These are phyloP conservation scores for Hyalella azteca DNA, from an alignment of 2,888 invertebrate species.

Conservation along the genomic window DNA sequence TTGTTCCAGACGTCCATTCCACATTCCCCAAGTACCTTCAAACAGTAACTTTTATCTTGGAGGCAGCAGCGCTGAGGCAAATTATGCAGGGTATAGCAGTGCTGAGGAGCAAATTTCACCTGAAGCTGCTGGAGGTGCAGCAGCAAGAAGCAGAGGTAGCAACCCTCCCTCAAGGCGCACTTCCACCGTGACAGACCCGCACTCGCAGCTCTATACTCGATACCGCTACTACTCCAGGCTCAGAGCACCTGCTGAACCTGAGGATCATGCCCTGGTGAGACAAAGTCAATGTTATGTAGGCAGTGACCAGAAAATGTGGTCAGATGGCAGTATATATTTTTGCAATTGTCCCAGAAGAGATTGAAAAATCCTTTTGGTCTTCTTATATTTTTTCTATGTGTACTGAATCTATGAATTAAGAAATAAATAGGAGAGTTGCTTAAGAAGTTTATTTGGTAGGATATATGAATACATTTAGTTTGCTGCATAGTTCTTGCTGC, in stretches of 20 bases:
- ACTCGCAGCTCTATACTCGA: conserved; percentile 48
- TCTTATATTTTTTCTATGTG: too few relatives aligned
- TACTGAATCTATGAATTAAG: too few relatives aligned
- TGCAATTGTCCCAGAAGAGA: too few relatives aligned
- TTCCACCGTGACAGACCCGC: not conserved
- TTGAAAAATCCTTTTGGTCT: too few relatives aligned
- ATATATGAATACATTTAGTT: too few relatives aligned
- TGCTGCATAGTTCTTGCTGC: too few relatives aligned
- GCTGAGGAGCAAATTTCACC: not conserved
- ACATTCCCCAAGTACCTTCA: conserved; percentile 35
- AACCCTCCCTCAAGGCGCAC: conserved; percentile 20
- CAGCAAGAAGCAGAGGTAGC: not conserved
- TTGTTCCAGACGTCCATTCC: conserved; percentile 57
- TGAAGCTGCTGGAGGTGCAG: not conserved
- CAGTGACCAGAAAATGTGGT: too few relatives aligned
- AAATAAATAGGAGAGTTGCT: too few relatives aligned
- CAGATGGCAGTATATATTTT: too few relatives aligned
- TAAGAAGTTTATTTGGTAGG: too few relatives aligned
- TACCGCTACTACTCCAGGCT: conserved; percentile 55
- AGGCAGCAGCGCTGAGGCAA: conserved; percentile 21
- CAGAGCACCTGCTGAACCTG: conserved; percentile 50
- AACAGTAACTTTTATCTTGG: not conserved
- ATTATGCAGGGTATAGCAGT: not conserved
- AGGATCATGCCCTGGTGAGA: conserved; percentile 53
- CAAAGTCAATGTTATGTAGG: too few relatives aligned